These are phyloP conservation scores for Siderastrea siderea DNA, from an alignment of 92 coral and sea anemone species.

Conservation along the genomic window DNA sequence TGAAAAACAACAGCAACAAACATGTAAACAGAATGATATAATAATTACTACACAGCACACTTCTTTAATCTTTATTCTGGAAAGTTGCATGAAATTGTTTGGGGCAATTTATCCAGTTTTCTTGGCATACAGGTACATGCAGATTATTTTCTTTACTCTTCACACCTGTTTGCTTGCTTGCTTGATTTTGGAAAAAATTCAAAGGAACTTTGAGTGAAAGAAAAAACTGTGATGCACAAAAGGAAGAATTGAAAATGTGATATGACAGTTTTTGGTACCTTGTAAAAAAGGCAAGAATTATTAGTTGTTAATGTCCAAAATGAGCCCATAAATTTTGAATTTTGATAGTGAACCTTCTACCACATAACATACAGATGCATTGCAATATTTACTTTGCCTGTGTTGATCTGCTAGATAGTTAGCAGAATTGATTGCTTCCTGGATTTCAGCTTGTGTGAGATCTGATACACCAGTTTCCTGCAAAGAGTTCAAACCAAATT, in stretches of 20 bases:
- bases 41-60: not conserved
- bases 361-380: not conserved
- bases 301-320: no score
- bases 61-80: not conserved
- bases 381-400: conserved; percentile 76
- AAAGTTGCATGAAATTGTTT: no score
- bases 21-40: not conserved
- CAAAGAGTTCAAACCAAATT: not conserved
- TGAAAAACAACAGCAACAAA: conserved; percentile 10
- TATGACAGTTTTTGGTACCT: no score
- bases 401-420: conserved; percentile 86
- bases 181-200: not conserved
- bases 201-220: not conserved
- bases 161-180: no score
- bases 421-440: conserved; percentile 76
- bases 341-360: not conserved
- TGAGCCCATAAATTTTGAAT: no score
- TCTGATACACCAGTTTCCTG: conserved; percentile 76
- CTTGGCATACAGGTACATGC: no score
- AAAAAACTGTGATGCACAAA: no score
- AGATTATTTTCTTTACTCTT: no score
- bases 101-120: no score
- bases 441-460: conserved; percentile 89
- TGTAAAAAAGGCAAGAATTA: no score
- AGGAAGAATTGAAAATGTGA: no score